phyloP scores from a whole-genome alignment of 2,797 vertebrate genomes.

The Diglossa cyanea region DNA sequence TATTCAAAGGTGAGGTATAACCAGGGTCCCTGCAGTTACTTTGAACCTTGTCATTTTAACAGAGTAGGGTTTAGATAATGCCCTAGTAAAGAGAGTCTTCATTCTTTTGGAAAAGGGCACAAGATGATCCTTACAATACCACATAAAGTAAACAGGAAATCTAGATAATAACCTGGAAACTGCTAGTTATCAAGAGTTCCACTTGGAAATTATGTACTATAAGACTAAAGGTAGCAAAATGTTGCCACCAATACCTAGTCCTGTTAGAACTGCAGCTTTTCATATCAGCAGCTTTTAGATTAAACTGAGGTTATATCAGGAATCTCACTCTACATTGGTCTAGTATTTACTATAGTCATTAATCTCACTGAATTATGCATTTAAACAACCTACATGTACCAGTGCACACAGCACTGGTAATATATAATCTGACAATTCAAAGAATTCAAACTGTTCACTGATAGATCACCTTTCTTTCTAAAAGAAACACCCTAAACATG shows the following conservation, averaged over 20 bases:
- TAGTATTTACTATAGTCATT: background rate
- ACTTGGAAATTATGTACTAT: background rate
- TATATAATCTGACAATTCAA: background rate
- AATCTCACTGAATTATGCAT: background rate
- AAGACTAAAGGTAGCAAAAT: background rate
- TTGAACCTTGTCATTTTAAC: accelerated
- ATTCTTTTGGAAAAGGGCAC: background rate
- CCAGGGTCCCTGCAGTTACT: background rate
- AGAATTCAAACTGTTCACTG: background rate
- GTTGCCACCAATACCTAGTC: background rate
- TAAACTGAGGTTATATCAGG: background rate
- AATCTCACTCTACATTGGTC: background rate
- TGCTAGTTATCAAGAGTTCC: background rate
- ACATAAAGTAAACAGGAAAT: background rate
- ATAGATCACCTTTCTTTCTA: background rate
- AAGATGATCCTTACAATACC: background rate
- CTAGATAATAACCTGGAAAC: background rate
- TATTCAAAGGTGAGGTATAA: background rate
- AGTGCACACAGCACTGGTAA: background rate
- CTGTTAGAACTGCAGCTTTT: background rate
- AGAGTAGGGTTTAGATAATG: background rate
- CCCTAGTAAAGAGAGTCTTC: background rate
- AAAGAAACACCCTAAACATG: background rate
- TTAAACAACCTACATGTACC: background rate
- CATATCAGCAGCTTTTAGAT: background rate